Evolutionary conservation across 1,140 invertebrate species (phyloP), one percentile per base, ranked within the genome.

Genomic region (Cotesia chilonis): DNA sequence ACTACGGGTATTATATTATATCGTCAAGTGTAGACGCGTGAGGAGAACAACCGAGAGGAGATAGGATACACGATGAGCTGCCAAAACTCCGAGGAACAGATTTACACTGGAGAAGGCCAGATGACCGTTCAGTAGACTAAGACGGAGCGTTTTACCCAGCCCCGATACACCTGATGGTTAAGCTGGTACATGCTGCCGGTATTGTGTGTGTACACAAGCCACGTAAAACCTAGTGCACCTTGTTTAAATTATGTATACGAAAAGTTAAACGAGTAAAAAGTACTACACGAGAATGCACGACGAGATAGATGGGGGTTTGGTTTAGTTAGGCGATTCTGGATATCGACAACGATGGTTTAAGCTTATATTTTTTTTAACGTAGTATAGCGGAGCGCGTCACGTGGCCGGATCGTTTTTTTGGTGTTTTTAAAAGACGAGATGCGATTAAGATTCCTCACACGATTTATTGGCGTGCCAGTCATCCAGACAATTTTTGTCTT

Each of bases 391-490:
- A 41, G 57, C 36, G 28, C 28, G 51, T 20, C 12, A 5, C 37
- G n/a, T 5, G 37, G 6, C 17, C 10, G 10, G 5, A 37, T 55
- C 1, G 7, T 57, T 68, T 55, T 36, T 57, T 14, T 64, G 5
- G n/a, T 59, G 12, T 59, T 67, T 72, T 67, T 38, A 41, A 47
- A 47, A 17, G 71, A 51, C 41, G 47, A 65, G 67, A 69, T 69
- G 41, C 52, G 72, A 69, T 73, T 73, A 69, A 73, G 52, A 69
- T 73, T 72, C 67, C 51, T 10, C 12, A 67, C 17, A 38, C 52
- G 76, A 80, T 79, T 80, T 79, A 81, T 79, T 72, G 63, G 20
- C 37, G 64, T 38, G 52, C 4, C 57, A 37, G 51, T 10, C 3
- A n/a, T 9, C 4, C 12, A 68, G 67, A 57, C 67, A 12, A 3